Conservation (phyloP, 2,888 invertebrate genomes). For the Athalia circularis region DNA sequence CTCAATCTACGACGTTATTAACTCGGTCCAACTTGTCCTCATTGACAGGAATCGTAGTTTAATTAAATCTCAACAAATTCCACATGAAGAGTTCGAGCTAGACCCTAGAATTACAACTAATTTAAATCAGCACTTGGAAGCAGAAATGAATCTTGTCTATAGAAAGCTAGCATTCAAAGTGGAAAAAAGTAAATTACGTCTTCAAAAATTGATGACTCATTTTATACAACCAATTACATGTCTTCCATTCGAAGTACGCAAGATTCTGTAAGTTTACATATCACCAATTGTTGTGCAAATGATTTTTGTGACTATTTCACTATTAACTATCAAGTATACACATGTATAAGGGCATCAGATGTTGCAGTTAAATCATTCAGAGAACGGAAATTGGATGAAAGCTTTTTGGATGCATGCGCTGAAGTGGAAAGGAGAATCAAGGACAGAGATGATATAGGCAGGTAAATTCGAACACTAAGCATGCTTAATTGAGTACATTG, state of each 20-base stretch:
- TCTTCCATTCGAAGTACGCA: conserved; percentile 67
- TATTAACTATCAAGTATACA: neutral
- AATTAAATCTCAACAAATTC: conserved; percentile 78
- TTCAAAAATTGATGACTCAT: conserved; percentile 80
- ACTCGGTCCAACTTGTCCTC: neutral
- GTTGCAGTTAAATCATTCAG: conserved; percentile 78
- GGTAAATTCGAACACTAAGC: conserved; percentile 71
- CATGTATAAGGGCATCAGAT: conserved; percentile 57
- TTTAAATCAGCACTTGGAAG: conserved; percentile 78
- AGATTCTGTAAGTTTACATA: conserved; percentile 61
- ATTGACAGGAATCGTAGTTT: conserved; percentile 77
- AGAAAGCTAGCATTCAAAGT: conserved; percentile 82
- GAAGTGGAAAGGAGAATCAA: conserved; percentile 79
- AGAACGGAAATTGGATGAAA: conserved; percentile 78
- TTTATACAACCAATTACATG: conserved; percentile 80
- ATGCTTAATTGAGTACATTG: neutral
- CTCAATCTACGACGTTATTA: neutral
- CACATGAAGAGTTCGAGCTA: conserved; percentile 80
- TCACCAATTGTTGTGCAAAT: too few species aligned
- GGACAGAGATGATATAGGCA: conserved; percentile 77
- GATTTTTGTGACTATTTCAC: conserved; percentile 5
- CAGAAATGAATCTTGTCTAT: conserved; percentile 79
- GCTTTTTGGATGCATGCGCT: conserved; percentile 77
- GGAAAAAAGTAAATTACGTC: conserved; percentile 81
- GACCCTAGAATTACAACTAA: conserved; percentile 81